A percentile compares a stretch with the other conserved stretches of the same genome.
Evolutionary conservation across 2,797 vertebrate genomes (phyloP).

Genomic region (Urocyon cinereoargenteus): DNA sequence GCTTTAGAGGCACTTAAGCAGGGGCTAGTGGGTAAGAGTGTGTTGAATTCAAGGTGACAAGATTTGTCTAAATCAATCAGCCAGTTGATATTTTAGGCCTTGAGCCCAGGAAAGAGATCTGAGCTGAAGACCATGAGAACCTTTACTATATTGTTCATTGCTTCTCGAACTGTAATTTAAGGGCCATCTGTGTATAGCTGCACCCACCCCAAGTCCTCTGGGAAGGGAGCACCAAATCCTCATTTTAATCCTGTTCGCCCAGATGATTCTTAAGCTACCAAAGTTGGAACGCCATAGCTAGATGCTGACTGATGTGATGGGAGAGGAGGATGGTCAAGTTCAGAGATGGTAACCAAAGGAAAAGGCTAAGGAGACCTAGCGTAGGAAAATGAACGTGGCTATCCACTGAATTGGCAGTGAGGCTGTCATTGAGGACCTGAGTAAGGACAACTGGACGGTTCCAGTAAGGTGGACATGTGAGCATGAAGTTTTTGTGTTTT

Average conservation of each 20-base stretch:
- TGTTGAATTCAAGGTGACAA: background rate
- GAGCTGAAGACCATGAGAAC: background rate
- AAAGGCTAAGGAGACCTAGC: background rate
- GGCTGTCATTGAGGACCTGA: background rate
- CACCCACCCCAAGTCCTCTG: background rate
- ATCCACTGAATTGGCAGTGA: background rate
- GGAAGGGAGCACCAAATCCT: background rate
- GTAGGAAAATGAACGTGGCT: background rate
- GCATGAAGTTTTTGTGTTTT: background rate
- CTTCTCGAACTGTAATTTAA: constrained; percentile 20
- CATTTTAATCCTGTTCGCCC: background rate
- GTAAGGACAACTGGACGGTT: background rate
- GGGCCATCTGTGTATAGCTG: background rate
- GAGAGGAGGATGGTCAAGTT: background rate
- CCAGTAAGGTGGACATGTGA: background rate
- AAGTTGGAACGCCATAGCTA: background rate
- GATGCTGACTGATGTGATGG: background rate
- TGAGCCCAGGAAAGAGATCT: background rate
- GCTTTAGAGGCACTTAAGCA: background rate
- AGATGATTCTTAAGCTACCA: background rate
- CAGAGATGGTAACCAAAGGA: background rate
- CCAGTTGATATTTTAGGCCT: background rate
- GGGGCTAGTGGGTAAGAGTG: background rate
- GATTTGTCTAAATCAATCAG: background rate
- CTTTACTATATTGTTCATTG: background rate